Percentiles rank a stretch among this genome's conserved stretches.
Conservation (phyloP, 2,113 vertebrate species). For the Heteronetta atricapilla region DNA sequence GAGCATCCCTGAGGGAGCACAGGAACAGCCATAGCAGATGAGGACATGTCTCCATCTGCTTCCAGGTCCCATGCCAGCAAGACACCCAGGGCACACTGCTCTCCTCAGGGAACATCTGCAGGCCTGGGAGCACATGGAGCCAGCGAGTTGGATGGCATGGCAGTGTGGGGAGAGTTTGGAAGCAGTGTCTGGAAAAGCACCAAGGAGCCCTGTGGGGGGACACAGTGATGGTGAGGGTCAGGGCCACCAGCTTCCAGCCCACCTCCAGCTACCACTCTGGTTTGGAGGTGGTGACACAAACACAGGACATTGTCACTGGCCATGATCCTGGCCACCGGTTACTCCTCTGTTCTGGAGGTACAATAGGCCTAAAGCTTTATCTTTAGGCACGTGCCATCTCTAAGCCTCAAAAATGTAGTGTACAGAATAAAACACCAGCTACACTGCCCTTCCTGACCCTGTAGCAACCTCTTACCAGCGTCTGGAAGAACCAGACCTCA, state of each 20-base stretch:
- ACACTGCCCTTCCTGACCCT: not conserved
- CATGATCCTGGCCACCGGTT: rapidly evolving
- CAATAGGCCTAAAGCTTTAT: not conserved
- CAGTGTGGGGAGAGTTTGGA: rapidly evolving
- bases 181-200: not conserved
- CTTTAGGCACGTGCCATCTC: rapidly evolving
- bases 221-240: rapidly evolving
- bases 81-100: not conserved
- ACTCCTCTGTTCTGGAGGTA: not conserved
- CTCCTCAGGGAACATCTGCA: not conserved
- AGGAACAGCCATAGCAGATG: not conserved
- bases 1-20: not conserved
- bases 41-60: rapidly evolving
- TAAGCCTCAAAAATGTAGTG: not conserved
- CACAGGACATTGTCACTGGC: rapidly evolving
- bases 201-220: rapidly evolving
- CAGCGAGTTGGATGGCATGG: rapidly evolving
- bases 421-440: not conserved
- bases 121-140: rapidly evolving
- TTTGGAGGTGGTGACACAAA: rapidly evolving
- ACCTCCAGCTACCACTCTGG: not conserved
- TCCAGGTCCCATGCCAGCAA: not conserved
- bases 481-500: not conserved
- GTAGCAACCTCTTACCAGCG: rapidly evolving
- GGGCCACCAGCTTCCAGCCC: not conserved